These are phyloP conservation scores for Erithacus rubecula DNA, from an alignment of 2,797 vertebrate species.

Conservation along the genomic window DNA sequence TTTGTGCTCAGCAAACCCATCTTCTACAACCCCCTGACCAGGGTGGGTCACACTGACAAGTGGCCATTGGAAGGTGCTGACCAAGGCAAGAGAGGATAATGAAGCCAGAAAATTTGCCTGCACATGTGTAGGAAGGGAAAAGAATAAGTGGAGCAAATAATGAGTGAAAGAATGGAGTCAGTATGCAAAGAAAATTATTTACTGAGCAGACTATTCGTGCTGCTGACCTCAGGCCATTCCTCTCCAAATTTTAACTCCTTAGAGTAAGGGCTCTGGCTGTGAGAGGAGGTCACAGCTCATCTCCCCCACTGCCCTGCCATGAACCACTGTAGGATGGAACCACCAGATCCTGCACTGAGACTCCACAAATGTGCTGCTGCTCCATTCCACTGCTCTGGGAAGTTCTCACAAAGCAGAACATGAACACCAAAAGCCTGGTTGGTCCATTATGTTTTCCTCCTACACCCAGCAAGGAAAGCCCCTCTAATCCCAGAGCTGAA, in stretches of 20 bases:
- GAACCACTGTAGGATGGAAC: background rate
- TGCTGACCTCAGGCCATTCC: conserved; percentile 44
- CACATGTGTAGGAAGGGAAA: conserved; percentile 2
- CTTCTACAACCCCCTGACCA: background rate
- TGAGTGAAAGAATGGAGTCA: conserved; percentile 32
- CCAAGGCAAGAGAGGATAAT: background rate
- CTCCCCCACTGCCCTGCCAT: background rate
- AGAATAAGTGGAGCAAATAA: conserved; percentile 54
- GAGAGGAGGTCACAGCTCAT: background rate
- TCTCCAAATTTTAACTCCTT: conserved; percentile 31
- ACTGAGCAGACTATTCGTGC: background rate
- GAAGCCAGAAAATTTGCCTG: background rate
- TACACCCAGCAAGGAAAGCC: background rate
- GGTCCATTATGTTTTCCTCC: background rate
- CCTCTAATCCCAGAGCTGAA: background rate
- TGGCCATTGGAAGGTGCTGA: background rate
- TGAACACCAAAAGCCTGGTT: background rate
- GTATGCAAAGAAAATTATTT: conserved; percentile 41
- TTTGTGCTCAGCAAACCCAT: background rate
- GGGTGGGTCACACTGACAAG: background rate
- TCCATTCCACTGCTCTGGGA: background rate
- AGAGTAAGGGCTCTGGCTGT: background rate
- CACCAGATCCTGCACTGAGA: background rate
- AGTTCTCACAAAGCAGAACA: background rate
- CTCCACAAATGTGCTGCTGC: background rate